A percentile compares a stretch with the other conserved stretches of the same genome.
Conservation (phyloP, 2,888 invertebrate genomes). For the Monopis laevigella region DNA sequence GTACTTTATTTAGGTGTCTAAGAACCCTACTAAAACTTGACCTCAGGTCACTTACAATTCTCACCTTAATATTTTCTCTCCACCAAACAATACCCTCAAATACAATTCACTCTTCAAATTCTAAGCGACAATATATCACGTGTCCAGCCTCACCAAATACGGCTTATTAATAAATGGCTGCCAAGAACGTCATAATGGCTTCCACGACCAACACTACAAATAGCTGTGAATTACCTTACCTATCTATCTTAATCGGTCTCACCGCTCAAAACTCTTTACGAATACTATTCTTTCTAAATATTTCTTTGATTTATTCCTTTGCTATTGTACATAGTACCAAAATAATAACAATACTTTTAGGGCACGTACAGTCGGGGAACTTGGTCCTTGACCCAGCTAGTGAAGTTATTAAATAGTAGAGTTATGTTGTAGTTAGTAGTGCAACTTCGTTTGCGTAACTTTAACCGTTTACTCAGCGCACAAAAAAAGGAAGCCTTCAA, state of each 20-base stretch:
- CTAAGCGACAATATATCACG: slow-evolving; percentile 39
- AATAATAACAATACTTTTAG: too few relatives aligned
- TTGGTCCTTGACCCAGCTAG: too few relatives aligned
- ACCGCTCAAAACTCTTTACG: slow-evolving; percentile 2
- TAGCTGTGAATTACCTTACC: slow-evolving; percentile 19
- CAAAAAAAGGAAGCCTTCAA: too few relatives aligned
- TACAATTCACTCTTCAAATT: slow-evolving; percentile 20
- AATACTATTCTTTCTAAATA: too few relatives aligned
- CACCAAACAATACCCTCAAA: slow-evolving; percentile 8
- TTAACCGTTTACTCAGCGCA: too few relatives aligned
- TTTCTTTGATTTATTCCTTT: too few relatives aligned
- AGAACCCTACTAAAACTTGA: not conserved
- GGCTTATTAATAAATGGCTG: slow-evolving; percentile 55
- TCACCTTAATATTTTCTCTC: slow-evolving; percentile 2
- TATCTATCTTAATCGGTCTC: slow-evolving; percentile 9
- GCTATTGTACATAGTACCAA: too few relatives aligned
- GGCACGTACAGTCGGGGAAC: too few relatives aligned
- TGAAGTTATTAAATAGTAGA: too few relatives aligned
- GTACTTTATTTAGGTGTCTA: too few relatives aligned
- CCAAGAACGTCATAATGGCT: slow-evolving; percentile 17
- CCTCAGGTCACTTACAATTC: not conserved
- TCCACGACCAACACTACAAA: slow-evolving; percentile 41
- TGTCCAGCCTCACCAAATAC: slow-evolving; percentile 52
- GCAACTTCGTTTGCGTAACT: too few relatives aligned
- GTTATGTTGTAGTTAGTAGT: too few relatives aligned